Evolutionary conservation across 2,888 invertebrate genomes (phyloP).

Genomic region (Argynnis bischoffii): DNA sequence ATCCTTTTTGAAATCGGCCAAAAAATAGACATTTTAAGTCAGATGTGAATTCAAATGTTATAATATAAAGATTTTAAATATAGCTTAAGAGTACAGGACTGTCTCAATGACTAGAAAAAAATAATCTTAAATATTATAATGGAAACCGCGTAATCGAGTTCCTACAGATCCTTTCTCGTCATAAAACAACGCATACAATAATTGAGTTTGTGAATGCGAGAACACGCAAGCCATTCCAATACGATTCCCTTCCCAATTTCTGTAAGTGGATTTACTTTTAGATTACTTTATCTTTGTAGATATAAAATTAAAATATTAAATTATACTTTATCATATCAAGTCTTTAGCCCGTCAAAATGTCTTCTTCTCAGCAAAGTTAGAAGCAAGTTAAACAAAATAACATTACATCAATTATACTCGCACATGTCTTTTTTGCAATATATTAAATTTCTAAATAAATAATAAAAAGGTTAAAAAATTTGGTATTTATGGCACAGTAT

Average conservation of each 20-base stretch:
- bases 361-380: background rate
- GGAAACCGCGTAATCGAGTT: slow-evolving; percentile 1
- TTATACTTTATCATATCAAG: slow-evolving; percentile 11
- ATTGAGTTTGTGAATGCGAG: slow-evolving; percentile 58
- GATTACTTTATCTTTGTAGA: slow-evolving; percentile 28
- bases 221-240: slow-evolving; percentile 50
- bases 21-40: too few species aligned
- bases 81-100: too few species aligned
- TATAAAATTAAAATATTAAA: slow-evolving; percentile 27
- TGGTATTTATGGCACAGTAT: too few species aligned
- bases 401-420: too few species aligned
- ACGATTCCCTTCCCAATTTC: slow-evolving; percentile 50
- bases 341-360: background rate
- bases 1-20: too few species aligned
- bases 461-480: too few species aligned
- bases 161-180: slow-evolving; percentile 17
- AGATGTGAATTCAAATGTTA: too few species aligned
- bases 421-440: too few species aligned
- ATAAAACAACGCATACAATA: slow-evolving; percentile 46
- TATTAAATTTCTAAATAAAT: too few species aligned
- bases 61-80: too few species aligned
- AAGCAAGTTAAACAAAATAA: background rate
- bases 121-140: too few species aligned
- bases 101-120: too few species aligned
- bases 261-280: slow-evolving; percentile 43